Percentiles rank a stretch among this genome's conserved stretches.
phyloP scores from a whole-genome alignment of 37 sponge, comb jelly and placozoan species.

The Bolinopsis microptera region DNA sequence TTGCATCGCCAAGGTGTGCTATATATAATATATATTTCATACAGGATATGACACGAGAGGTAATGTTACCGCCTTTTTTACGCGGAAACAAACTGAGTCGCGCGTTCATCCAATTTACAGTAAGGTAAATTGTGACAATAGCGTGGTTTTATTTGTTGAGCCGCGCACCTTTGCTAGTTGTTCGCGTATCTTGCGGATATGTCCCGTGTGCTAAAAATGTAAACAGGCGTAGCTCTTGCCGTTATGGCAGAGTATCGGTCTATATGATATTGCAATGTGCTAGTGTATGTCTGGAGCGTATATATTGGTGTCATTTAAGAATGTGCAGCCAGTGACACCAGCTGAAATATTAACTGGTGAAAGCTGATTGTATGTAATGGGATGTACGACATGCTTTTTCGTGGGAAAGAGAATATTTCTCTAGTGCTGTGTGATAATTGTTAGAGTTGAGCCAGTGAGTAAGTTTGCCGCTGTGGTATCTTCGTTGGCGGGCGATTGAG shows the following conservation, averaged over 20 bases:
- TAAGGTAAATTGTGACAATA: background rate
- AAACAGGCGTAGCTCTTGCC: background rate
- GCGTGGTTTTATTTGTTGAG: background rate
- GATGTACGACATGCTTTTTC: too few relatives aligned
- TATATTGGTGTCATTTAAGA: background rate
- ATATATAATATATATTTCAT: background rate
- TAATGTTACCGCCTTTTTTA: background rate
- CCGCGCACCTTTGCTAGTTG: background rate
- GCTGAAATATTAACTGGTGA: too few relatives aligned
- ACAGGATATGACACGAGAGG: background rate
- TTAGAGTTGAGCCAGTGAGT: too few relatives aligned
- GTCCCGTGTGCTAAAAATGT: conserved; percentile 17
- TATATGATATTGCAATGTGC: background rate
- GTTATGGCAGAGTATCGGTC: background rate
- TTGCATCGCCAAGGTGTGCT: too few relatives aligned
- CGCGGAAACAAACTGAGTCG: background rate
- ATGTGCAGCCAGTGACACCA: background rate
- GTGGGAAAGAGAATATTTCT: too few relatives aligned
- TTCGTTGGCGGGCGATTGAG: too few relatives aligned
- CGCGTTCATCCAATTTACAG: background rate
- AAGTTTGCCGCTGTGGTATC: too few relatives aligned
- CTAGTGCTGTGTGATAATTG: too few relatives aligned
- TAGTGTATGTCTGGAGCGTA: background rate
- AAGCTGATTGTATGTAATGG: too few relatives aligned
- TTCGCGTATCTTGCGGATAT: background rate